Percentiles rank a stretch among this genome's conserved stretches.
phyloP scores from a whole-genome alignment of 2,888 invertebrate species.

The Merodon equestris region DNA sequence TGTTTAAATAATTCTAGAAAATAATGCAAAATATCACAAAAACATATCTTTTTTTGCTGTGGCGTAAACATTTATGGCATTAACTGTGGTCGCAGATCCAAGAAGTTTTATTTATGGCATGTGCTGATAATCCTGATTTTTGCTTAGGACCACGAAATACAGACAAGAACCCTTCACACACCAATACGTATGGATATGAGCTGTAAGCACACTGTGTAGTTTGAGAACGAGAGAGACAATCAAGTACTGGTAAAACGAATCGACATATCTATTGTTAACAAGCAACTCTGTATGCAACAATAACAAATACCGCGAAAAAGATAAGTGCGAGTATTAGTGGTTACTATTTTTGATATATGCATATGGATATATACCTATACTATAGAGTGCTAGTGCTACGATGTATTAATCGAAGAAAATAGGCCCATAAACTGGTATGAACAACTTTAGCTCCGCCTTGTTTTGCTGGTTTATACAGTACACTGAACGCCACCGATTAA shows the following conservation, averaged over 20 bases:
- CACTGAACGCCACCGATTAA: slow-evolving; percentile 13
- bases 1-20: no score
- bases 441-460: slow-evolving; percentile 44
- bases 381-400: slow-evolving; percentile 28
- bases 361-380: slow-evolving; percentile 42
- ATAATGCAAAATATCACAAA: no score
- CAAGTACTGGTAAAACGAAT: slow-evolving; percentile 39
- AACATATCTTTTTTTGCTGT: no score
- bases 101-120: slow-evolving; percentile 17
- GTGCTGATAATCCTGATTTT: slow-evolving; percentile 27
- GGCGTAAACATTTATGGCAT: no score
- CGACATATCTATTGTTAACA: slow-evolving; percentile 28
- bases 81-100: no score
- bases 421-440: slow-evolving; percentile 53
- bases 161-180: slow-evolving; percentile 2
- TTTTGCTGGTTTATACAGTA: slow-evolving; percentile 22
- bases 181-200: slow-evolving; percentile 1
- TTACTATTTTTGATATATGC: slow-evolving; percentile 11
- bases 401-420: slow-evolving; percentile 29
- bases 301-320: slow-evolving; percentile 4
- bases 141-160: slow-evolving; percentile 6
- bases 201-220: no score
- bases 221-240: slow-evolving; percentile 20
- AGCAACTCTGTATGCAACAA: slow-evolving; percentile 5
- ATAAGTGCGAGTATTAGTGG: slow-evolving; percentile 8